Evolutionary conservation across 2,888 invertebrate species (phyloP), one percentile per base, ranked within the genome.

Genomic region (Nymphalis c-album): DNA sequence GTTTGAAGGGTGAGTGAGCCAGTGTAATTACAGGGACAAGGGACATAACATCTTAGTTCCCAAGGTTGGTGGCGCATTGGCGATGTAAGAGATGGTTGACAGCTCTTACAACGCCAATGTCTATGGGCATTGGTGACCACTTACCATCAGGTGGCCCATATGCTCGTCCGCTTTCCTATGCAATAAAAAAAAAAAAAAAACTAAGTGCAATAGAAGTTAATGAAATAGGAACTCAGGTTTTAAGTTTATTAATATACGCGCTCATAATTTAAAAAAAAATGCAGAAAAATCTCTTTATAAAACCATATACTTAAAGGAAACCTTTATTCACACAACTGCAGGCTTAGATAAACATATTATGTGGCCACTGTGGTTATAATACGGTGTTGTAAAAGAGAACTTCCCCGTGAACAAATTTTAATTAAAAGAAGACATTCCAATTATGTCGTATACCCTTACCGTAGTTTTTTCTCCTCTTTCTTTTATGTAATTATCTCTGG

Each of bases 351-450:
- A 55, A 35, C 31, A 31, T 55, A 51, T 35, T 31, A 55, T 17
- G 18, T 55, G 26, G 53, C 22, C 20, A 18, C 48, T 48, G n/a
- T 1, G 57, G 53, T 53, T 53, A 55, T 55, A 55, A 55, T 35
- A 57, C 35, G 18, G 10, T 40, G 26, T 10, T n/a, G 26, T 26
- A 26, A 55, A n/a, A 46, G 46, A 46, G 50, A 31, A 31, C 60
- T 45, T 46, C 17, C 46, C 26, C 46, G 63, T 63, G 46, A 55
- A 53, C 53, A 53, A 63, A 53, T 64, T 68, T 64, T 68, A 68
- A 68, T 68, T 68, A 68, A 64, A 64, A 61, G 67, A 51, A 47
- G 60, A 50, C 45, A 48, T 57, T 46, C 50, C 60, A 64, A 64
- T 68, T 59, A 63, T 60, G 22, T 51, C 51, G 63, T 63, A 46